Conservation (phyloP, 2,888 invertebrate species). For the Marronus borbonicus region DNA sequence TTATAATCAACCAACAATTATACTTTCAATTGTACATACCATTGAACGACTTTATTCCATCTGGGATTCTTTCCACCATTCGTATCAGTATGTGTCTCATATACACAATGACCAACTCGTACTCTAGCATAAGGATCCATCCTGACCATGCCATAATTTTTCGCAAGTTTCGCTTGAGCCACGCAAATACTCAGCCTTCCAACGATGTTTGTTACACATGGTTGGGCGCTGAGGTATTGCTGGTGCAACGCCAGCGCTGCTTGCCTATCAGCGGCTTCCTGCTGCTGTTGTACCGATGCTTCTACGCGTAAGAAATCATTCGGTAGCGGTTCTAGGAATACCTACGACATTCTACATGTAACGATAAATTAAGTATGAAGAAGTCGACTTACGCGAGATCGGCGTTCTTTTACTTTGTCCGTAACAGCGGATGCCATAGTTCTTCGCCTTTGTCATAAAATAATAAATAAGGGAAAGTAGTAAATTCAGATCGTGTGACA, state of each 20-base stretch:
- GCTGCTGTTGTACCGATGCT: conserved; percentile 76
- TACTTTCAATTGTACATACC: conserved; percentile 72
- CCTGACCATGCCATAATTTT: conserved; percentile 94
- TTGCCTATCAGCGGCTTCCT: conserved; percentile 85
- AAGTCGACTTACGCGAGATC: conserved; percentile 63
- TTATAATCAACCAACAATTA: not conserved
- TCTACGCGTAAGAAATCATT: conserved; percentile 80
- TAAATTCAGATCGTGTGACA: conserved; percentile 1
- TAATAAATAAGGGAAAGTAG: conserved; percentile 8
- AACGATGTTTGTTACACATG: conserved; percentile 70
- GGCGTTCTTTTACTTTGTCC: conserved; percentile 67
- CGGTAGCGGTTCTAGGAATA: conserved; percentile 86
- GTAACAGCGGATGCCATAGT: conserved; percentile 67
- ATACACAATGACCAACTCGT: conserved; percentile 93
- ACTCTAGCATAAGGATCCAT: conserved; percentile 98
- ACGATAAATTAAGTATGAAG: conserved; percentile 28
- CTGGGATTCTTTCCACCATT: conserved; percentile 96
- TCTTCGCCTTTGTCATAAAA: conserved; percentile 26
- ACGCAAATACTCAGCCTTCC: conserved; percentile 90
- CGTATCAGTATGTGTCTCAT: conserved; percentile 95
- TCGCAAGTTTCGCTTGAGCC: conserved; percentile 91
- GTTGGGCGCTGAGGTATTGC: conserved; percentile 67
- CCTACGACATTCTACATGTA: conserved; percentile 70
- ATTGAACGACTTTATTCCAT: conserved; percentile 96
- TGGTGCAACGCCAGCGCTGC: conserved; percentile 83